phyloP scores from a whole-genome alignment of 2,888 invertebrate genomes.

The Thymelicus acteon region DNA sequence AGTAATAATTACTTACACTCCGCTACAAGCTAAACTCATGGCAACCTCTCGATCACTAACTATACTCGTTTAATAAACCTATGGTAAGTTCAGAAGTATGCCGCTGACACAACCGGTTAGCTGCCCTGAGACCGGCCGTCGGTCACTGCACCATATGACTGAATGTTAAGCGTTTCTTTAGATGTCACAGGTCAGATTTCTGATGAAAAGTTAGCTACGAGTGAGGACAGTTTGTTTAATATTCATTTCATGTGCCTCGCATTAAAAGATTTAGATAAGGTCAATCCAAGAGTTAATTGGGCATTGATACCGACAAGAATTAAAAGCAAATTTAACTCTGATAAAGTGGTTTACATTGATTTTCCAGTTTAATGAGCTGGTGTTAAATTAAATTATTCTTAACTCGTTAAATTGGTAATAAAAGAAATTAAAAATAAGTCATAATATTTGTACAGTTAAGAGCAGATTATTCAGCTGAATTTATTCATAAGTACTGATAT shows the following conservation, averaged over 20 bases:
- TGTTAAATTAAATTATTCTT: no score
- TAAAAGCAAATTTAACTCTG: no score
- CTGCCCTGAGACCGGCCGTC: slow-evolving; percentile 39
- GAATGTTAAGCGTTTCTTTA: slow-evolving; percentile 27
- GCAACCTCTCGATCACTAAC: slow-evolving; percentile 45
- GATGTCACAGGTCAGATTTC: slow-evolving; percentile 33
- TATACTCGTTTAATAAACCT: slow-evolving; percentile 66
- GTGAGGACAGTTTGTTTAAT: slow-evolving; percentile 8
- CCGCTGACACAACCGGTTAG: slow-evolving; percentile 70
- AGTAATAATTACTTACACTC: not conserved
- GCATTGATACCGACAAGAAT: no score
- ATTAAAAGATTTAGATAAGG: not conserved
- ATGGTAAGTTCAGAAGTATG: slow-evolving; percentile 64
- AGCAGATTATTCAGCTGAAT: no score
- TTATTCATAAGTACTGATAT: no score
- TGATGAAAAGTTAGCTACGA: slow-evolving; percentile 24
- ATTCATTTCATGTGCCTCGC: not conserved
- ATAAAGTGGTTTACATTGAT: no score
- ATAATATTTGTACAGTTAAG: no score
- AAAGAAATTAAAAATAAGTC: no score
- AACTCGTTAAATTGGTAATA: no score
- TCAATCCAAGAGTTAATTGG: not conserved
- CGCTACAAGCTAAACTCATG: slow-evolving; percentile 3
- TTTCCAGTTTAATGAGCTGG: no score
- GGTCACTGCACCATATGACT: slow-evolving; percentile 46